Percentiles rank a stretch among this genome's conserved stretches.
phyloP scores from a whole-genome alignment of 2,888 invertebrate species.

The Rhaphigaster nebulosa region DNA sequence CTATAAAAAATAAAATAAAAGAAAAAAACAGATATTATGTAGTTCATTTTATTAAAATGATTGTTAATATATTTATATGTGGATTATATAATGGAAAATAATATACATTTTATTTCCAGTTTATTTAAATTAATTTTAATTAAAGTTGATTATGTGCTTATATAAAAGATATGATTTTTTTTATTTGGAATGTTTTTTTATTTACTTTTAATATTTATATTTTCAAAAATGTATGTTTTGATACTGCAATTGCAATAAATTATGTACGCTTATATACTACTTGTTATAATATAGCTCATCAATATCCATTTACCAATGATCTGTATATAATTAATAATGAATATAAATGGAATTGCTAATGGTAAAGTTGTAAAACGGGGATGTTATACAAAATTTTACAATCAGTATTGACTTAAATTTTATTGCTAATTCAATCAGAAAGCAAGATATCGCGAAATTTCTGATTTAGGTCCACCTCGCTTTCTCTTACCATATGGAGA shows the following conservation, averaged over 20 bases:
- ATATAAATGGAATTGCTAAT: neutral
- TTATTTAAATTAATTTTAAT: neutral
- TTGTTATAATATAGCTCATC: neutral
- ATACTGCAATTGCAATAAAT: neutral
- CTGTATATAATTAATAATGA: neutral
- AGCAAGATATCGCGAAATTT: conserved; percentile 27
- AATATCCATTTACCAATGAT: neutral
- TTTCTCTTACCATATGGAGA: conserved; percentile 33
- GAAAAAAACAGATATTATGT: neutral
- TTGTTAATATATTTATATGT: neutral
- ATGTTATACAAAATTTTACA: neutral
- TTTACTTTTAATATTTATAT: neutral
- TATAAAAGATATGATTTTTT: neutral
- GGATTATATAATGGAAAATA: neutral
- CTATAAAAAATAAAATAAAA: neutral
- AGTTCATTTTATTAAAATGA: neutral
- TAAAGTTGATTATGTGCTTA: neutral
- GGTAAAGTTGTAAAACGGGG: too few relatives aligned
- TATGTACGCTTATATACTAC: neutral
- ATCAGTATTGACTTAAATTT: neutral
- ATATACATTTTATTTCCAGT: neutral
- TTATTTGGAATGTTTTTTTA: neutral
- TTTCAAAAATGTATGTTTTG: neutral
- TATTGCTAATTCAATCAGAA: neutral
- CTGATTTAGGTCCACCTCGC: neutral